Conservation (phyloP, 1,140 invertebrate genomes). For the Reticulitermes speratus region DNA sequence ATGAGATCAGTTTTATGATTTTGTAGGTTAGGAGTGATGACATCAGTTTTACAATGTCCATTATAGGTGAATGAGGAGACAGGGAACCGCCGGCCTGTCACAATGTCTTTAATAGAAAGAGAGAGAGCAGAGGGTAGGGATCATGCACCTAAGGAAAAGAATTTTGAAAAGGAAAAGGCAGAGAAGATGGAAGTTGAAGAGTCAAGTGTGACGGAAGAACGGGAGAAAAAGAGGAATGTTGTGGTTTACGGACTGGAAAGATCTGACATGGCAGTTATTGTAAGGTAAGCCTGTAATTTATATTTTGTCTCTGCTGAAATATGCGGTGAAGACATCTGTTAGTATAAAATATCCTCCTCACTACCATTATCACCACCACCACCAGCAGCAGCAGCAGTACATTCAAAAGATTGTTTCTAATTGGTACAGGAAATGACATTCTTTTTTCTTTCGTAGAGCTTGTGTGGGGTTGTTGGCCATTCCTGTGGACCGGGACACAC, state of each 20-base stretch:
- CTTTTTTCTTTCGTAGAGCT: conserved; percentile 44
- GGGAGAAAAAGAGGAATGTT: conserved; percentile 13
- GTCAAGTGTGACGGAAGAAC: conserved; percentile 40
- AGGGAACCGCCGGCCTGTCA: conserved; percentile 79
- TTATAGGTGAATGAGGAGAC: conserved; percentile 66
- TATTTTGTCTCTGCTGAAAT: no score
- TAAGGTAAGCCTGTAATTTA: conserved; percentile 40
- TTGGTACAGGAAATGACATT: no score
- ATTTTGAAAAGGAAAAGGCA: not conserved
- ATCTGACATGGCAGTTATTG: conserved; percentile 46
- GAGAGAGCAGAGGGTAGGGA: conserved; percentile 42
- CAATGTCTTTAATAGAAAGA: conserved; percentile 62
- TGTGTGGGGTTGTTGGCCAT: conserved; percentile 69
- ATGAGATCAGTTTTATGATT: not conserved
- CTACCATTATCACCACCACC: no score
- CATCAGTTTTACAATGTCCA: not conserved
- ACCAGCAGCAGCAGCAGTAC: no score
- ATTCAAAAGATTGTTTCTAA: no score
- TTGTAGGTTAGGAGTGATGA: no score
- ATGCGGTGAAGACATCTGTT: no score
- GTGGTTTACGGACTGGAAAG: not conserved
- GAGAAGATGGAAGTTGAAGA: conserved; percentile 43
- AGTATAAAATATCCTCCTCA: no score
- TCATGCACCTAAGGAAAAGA: conserved; percentile 39
- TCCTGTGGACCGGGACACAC: conserved; percentile 71